Conservation (phyloP, 2,888 invertebrate genomes). For the Molanna angustata region DNA sequence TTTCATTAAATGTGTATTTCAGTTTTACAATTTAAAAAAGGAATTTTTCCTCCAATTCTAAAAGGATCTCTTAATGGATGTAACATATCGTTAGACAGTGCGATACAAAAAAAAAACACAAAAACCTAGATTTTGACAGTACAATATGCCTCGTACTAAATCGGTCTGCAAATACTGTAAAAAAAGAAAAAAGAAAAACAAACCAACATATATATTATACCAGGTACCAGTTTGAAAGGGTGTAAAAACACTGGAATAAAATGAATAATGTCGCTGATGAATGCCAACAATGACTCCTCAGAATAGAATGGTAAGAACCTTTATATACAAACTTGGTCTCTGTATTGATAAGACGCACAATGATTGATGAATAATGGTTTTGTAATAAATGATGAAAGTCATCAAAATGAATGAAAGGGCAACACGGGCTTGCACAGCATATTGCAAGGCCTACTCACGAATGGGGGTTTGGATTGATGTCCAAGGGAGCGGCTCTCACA, state of each 20-base stretch:
- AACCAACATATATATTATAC: constrained; percentile 9
- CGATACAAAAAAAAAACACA: not conserved
- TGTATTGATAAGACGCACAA: no score
- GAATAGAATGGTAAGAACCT: no score
- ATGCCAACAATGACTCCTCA: no score
- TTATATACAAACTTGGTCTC: no score
- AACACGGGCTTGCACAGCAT: not conserved
- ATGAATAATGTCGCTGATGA: no score
- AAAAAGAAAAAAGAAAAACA: constrained; percentile 15
- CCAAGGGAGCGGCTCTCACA: constrained; percentile 44
- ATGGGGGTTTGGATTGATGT: constrained; percentile 50
- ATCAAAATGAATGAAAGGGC: constrained; percentile 6
- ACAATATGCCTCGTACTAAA: not conserved
- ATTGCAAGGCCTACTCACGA: constrained; percentile 47
- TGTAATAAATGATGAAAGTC: constrained; percentile 1
- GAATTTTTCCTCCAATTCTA: no score
- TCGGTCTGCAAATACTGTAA: constrained; percentile 12
- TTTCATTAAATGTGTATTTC: no score
- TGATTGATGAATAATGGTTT: not conserved
- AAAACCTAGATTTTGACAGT: not conserved
- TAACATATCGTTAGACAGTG: constrained; percentile 9
- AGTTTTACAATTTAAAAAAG: no score
- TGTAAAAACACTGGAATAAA: not conserved
- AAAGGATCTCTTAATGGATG: constrained; percentile 5
- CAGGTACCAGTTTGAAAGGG: constrained; percentile 6